A percentile compares a stretch with the other conserved stretches of the same genome.
Evolutionary conservation across 2,113 vertebrate genomes (phyloP).

Genomic region (Chascanopsetta lugubris): DNA sequence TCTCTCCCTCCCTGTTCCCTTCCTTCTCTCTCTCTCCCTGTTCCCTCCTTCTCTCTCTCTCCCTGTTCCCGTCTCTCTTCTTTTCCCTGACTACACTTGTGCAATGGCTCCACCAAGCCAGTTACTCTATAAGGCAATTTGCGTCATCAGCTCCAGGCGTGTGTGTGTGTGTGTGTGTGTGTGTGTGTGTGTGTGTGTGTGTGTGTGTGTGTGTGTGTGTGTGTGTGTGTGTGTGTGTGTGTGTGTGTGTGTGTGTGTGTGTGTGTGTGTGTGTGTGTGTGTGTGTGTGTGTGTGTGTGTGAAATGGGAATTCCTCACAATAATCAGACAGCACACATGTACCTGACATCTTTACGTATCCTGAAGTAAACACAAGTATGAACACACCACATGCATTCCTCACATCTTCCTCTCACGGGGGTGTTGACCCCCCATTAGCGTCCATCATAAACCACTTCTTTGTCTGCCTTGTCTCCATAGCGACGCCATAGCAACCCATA

Average conservation of each 20-base stretch:
- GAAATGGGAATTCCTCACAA: neutral
- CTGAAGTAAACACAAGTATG: neutral
- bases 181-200: neutral
- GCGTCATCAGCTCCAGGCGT: slow-evolving; percentile 52
- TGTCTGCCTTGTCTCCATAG: slow-evolving; percentile 61
- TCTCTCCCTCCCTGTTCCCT: too few relatives aligned
- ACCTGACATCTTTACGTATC: neutral
- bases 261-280: too few relatives aligned
- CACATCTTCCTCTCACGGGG: slow-evolving; percentile 30
- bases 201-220: neutral
- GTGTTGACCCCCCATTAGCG: slow-evolving; percentile 30
- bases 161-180: neutral
- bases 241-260: neutral
- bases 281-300: slow-evolving; percentile 12
- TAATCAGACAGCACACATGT: too few relatives aligned
- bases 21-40: slow-evolving; percentile 23
- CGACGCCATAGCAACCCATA: slow-evolving; percentile 52
- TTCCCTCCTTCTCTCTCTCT: slow-evolving; percentile 15
- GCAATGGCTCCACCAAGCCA: slow-evolving; percentile 27
- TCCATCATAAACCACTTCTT: slow-evolving; percentile 53
- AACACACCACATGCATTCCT: neutral
- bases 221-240: too few relatives aligned
- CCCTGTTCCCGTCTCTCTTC: slow-evolving; percentile 20
- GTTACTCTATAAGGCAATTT: slow-evolving; percentile 54
- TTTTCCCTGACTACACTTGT: slow-evolving; percentile 41